These are phyloP conservation scores for Parazoanthus darwini DNA, from an alignment of 92 coral and sea anemone species.

Conservation along the genomic window DNA sequence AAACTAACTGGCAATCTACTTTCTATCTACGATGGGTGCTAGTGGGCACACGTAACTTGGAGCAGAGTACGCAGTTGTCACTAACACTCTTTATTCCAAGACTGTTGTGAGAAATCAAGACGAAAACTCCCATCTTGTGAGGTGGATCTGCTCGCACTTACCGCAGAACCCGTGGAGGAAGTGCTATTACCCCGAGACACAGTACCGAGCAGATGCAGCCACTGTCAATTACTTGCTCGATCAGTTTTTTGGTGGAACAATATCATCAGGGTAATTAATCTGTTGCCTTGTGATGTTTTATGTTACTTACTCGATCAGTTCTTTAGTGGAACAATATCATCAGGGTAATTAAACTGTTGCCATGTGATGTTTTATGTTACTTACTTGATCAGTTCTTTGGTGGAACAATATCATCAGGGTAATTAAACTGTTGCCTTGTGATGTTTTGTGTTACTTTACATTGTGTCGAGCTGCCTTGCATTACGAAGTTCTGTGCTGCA, in stretches of 20 bases:
- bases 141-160: conserved; percentile 84
- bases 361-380: too few species aligned
- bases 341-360: too few species aligned
- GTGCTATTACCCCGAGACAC: conserved; percentile 79
- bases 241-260: conserved; percentile 79
- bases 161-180: conserved; percentile 76
- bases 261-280: conserved; percentile 66
- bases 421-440: not conserved
- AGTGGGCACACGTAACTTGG: too few species aligned
- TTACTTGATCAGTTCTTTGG: too few species aligned
- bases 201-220: conserved; percentile 68
- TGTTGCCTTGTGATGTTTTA: not conserved
- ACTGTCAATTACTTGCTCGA: conserved; percentile 80
- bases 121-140: conserved; percentile 61
- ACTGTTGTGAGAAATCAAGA: conserved; percentile 48
- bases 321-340: too few species aligned
- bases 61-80: too few species aligned
- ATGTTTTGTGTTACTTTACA: not conserved
- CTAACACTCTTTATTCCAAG: conserved; percentile 12
- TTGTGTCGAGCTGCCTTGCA: not conserved
- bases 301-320: too few species aligned
- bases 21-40: too few species aligned
- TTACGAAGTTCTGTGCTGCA: not conserved
- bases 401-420: not conserved
- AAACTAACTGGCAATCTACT: too few species aligned